Evolutionary conservation across 2,888 invertebrate species (phyloP), one percentile per base, ranked within the genome.

Genomic region (Andrena minutula): DNA sequence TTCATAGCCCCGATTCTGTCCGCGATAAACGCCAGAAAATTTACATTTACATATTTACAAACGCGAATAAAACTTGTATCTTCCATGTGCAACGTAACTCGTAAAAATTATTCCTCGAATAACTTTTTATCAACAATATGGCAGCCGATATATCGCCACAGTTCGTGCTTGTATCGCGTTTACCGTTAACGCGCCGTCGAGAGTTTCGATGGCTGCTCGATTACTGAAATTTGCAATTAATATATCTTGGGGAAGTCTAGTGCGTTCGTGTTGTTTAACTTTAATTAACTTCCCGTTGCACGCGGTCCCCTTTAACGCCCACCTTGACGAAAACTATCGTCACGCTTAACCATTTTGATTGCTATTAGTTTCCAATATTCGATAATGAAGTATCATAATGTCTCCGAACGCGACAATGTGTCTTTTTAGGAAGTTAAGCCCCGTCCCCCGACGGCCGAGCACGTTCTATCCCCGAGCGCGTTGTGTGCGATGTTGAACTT

Each of bases 311-410:
- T 49, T 85, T 79, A 76, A 73, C 68, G 56, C 58, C 51, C 70
- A 58, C 47, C 68, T 69, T 64, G 63, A 41, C 56, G 75, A 53
- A 74, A 76, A 49, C 61, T 60, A 58, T 74, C 49, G 35, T 6
- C 69, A 23, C 74, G 56, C 71, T 73, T 76, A 51, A 49, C 61
- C 30, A 28, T 61, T 71, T 68, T 64, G 73, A 71, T 73, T 86
- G 64, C 71, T 56, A 83, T 69, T 86, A 79, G 86, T 81, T 75
- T 83, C 72, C 80, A 69, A 83, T 74, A 86, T 82, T 75, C 77
- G 75, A 83, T 86, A 83, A 86, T 66, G 86, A 86, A 83, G 78
- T 74, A 73, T 79, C 79, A 71, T 41, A 80, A 75, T 74, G 78
- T 64, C 63, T 72, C 60, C 64, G 70, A 83, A 74, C 79, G 61